A percentile compares a stretch with the other conserved stretches of the same genome.
phyloP scores from a whole-genome alignment of 2,888 invertebrate species.

The Tuta absoluta region DNA sequence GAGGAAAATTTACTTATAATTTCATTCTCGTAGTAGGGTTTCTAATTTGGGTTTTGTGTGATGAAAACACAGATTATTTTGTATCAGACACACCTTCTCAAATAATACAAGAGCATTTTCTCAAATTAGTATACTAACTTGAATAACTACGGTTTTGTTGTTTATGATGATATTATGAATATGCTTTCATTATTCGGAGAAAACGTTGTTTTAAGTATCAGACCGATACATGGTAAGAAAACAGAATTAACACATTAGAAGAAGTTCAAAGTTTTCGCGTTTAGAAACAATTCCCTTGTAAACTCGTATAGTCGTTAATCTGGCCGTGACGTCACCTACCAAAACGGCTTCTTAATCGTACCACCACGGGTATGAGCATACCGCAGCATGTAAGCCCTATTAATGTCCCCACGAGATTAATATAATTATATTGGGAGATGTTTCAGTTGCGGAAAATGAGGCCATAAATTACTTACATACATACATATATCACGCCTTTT shows the following conservation, averaged over 20 bases:
- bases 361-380: slow-evolving; percentile 1
- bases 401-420: background rate
- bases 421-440: background rate
- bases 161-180: too few relatives aligned
- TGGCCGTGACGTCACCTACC: slow-evolving; percentile 8
- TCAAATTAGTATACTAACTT: too few relatives aligned
- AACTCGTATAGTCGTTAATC: slow-evolving; percentile 13
- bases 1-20: background rate
- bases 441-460: background rate
- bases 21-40: too few relatives aligned
- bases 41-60: too few relatives aligned
- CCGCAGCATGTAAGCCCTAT: slow-evolving; percentile 9
- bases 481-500: too few relatives aligned
- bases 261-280: background rate
- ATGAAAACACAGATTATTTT: too few relatives aligned
- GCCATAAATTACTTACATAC: background rate
- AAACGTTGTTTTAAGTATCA: too few relatives aligned
- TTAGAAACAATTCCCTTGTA: background rate
- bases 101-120: too few relatives aligned
- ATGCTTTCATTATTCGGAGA: too few relatives aligned
- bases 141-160: too few relatives aligned
- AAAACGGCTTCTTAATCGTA: background rate
- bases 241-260: background rate
- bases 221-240: too few relatives aligned
- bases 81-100: too few relatives aligned